phyloP scores from a whole-genome alignment of 2,113 vertebrate genomes.

The Polypterus senegalus region DNA sequence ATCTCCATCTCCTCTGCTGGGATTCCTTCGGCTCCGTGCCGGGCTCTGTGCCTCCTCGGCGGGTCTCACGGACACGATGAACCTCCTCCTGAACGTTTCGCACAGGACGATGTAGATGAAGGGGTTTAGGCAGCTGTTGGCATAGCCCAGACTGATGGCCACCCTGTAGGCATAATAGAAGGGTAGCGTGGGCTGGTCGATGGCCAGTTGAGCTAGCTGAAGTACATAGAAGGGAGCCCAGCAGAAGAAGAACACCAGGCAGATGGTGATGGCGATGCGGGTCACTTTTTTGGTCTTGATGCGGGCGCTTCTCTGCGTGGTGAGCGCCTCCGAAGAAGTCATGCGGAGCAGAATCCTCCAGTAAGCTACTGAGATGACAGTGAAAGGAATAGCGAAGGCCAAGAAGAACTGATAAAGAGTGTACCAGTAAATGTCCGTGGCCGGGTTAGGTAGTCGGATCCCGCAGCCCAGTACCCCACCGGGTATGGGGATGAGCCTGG shows the following conservation, averaged over 20 bases:
- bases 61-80: slow-evolving; percentile 28
- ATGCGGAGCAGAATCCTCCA: slow-evolving; percentile 32
- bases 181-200: slow-evolving; percentile 24
- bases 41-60: slow-evolving; percentile 21
- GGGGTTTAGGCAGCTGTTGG: slow-evolving; percentile 39
- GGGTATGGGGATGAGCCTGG: slow-evolving; percentile 29
- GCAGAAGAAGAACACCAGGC: slow-evolving; percentile 29
- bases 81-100: slow-evolving; percentile 23
- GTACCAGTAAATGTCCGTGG: slow-evolving; percentile 37
- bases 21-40: slow-evolving; percentile 5
- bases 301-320: slow-evolving; percentile 22
- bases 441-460: slow-evolving; percentile 28
- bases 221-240: slow-evolving; percentile 36
- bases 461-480: slow-evolving; percentile 31
- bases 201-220: slow-evolving; percentile 28
- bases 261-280: slow-evolving; percentile 25
- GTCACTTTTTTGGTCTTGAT: slow-evolving; percentile 26
- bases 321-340: slow-evolving; percentile 23
- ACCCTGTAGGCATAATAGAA: slow-evolving; percentile 31
- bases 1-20: not conserved
- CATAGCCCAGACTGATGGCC: slow-evolving; percentile 35
- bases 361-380: slow-evolving; percentile 31
- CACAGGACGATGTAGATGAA: slow-evolving; percentile 37
- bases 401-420: slow-evolving; percentile 51
- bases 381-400: slow-evolving; percentile 38